phyloP scores from a whole-genome alignment of 2,797 vertebrate genomes.

The Phataginus tetradactyla region DNA sequence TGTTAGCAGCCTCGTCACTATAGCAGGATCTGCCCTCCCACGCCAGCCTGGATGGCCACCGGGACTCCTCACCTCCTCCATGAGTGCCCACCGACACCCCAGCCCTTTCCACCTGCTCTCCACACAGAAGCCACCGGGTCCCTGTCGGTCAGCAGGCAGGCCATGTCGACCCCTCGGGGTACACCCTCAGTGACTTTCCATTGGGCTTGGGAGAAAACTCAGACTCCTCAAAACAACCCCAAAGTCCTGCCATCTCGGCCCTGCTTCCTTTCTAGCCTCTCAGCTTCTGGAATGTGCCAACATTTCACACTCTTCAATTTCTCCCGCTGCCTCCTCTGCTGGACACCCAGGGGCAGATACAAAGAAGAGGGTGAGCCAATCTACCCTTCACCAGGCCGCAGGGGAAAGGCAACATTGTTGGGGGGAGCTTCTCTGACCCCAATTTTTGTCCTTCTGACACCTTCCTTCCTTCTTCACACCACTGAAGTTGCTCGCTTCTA shows the following conservation, averaged over 20 bases:
- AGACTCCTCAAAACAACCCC: neutral
- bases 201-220: neutral
- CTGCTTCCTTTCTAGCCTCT: neutral
- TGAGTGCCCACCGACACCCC: too few species aligned
- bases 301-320: neutral
- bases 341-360: too few species aligned
- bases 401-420: neutral
- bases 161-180: fast-evolving
- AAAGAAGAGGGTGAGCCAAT: too few species aligned
- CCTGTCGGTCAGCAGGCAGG: fast-evolving
- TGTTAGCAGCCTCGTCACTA: neutral
- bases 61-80: neutral
- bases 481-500: neutral
- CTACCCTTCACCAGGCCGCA: neutral
- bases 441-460: too few species aligned
- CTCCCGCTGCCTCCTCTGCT: too few species aligned
- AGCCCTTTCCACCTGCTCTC: neutral
- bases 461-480: too few species aligned
- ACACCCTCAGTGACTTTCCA: neutral
- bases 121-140: neutral
- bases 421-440: neutral
- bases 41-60: neutral
- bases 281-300: neutral
- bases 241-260: neutral
- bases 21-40: neutral